Base-by-base conservation (phyloP, 2,113 vertebrate genomes). In the Odobenus rosmarus region DNA sequence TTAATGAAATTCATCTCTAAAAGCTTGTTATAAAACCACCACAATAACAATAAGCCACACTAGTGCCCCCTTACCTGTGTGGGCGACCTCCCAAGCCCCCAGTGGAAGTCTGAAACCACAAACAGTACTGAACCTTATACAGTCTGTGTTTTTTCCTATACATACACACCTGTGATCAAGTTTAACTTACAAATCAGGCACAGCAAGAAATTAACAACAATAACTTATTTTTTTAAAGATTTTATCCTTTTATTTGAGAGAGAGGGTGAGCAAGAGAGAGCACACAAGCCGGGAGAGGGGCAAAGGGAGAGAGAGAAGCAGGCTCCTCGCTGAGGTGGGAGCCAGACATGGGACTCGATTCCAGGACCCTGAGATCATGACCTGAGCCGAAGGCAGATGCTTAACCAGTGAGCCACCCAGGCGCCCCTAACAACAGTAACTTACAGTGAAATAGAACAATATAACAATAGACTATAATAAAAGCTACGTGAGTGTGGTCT, bases 11-110 rank as follows among this genome's bases (percentile, higher is more conserved):
- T 31, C 12, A 86, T 49, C 88, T 92, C 39, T 23, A 71, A 55
- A 97, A 69, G 74, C 33, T 80, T 55, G 57, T 76, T 71, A 51
- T 21, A 59, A 91, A 92, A 96, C 53, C 82, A 76, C 5, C 69
- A 59, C 6, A 55, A 12, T 7, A 96, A 84, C 39, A 83, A 59
- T 1, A 72, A 82, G 11, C 8, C 59, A 76, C 16, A 33, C 15
- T 21, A 33, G 49, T 51, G 46, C 16, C 76, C 10, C 76, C 28
- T 79, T 53, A 79, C 18, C 49, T 33, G 49, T 12, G 28, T 5
- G 31, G 31, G 16, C 33, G 53, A 21, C 18, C 0, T 19, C 6
- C 49, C 76, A 53, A 33, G 46, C 10, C 46, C 26, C 46, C 46
- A 79, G 76, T 6, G 9, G 76, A 79, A 33, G 28, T 49, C 28